Evolutionary conservation across 2,797 vertebrate genomes (phyloP).

Genomic region (Typhlichthys subterraneus): DNA sequence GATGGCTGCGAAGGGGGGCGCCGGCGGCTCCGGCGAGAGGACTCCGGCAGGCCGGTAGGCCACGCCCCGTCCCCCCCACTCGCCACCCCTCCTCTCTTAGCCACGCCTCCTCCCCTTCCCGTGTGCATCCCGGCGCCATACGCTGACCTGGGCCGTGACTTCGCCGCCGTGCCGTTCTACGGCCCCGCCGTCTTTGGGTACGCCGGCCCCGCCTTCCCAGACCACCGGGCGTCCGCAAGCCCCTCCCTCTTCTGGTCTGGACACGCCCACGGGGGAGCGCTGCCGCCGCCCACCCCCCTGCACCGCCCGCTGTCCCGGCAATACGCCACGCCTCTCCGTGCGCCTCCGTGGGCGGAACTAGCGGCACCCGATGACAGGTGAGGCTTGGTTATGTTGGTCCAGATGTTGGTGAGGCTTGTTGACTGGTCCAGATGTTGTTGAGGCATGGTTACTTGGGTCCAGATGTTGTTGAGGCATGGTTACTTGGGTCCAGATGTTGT

Average conservation of each 20-base stretch:
- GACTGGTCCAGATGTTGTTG: too few relatives aligned
- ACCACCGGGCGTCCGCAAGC: slow-evolving; percentile 80
- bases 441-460: too few relatives aligned
- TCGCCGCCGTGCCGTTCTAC: slow-evolving; percentile 85
- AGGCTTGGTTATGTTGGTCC: background rate
- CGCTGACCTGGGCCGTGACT: slow-evolving; percentile 85
- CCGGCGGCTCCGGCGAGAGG: slow-evolving; percentile 85
- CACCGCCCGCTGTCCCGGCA: slow-evolving; percentile 80
- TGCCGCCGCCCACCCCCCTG: slow-evolving; percentile 74
- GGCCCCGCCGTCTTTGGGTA: slow-evolving; percentile 87
- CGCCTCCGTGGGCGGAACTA: slow-evolving; percentile 80
- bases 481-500: too few relatives aligned
- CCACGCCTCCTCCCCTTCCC: slow-evolving; percentile 76
- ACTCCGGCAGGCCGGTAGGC: slow-evolving; percentile 73
- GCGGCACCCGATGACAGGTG: slow-evolving; percentile 78
- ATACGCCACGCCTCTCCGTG: slow-evolving; percentile 79
- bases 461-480: too few relatives aligned
- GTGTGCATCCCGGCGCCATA: slow-evolving; percentile 90
- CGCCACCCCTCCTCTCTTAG: slow-evolving; percentile 68
- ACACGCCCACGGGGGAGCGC: slow-evolving; percentile 72
- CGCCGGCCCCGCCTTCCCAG: slow-evolving; percentile 67
- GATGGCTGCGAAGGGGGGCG: slow-evolving; percentile 62
- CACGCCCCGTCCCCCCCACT: slow-evolving; percentile 76
- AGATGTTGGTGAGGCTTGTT: too few relatives aligned
- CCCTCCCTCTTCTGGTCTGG: slow-evolving; percentile 83